These are phyloP conservation scores for Orchesellides sinensis DNA, from an alignment of 2,888 invertebrate species.

Conservation along the genomic window DNA sequence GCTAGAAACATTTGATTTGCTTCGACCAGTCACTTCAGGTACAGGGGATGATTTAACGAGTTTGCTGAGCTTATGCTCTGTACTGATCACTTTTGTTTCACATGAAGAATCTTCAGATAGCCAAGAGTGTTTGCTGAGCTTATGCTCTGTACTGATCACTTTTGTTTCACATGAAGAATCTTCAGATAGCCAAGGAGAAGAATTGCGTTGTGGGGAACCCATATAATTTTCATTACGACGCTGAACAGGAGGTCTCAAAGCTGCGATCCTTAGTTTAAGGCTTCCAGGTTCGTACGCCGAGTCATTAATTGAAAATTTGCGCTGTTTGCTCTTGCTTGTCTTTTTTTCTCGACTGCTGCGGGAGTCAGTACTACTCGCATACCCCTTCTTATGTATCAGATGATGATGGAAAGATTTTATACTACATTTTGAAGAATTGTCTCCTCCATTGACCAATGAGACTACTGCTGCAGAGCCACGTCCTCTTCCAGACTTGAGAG, in stretches of 20 bases:
- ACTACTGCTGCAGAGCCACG: background rate
- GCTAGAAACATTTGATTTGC: constrained; percentile 8
- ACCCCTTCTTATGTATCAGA: constrained; percentile 2
- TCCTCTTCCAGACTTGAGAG: constrained; percentile 14
- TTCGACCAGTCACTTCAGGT: constrained; percentile 51
- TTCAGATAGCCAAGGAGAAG: constrained; percentile 39
- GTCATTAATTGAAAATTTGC: constrained; percentile 61
- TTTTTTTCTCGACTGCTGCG: constrained; percentile 64
- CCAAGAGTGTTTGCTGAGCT: constrained; percentile 23
- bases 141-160: constrained; percentile 10
- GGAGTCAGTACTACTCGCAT: constrained; percentile 67
- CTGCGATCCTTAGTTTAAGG: constrained; percentile 79
- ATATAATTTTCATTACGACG: constrained; percentile 35
- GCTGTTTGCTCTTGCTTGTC: constrained; percentile 47
- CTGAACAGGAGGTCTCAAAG: constrained; percentile 77
- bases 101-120: too few species aligned
- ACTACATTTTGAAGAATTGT: constrained; percentile 37
- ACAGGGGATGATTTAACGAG: constrained; percentile 50
- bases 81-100: constrained; percentile 12
- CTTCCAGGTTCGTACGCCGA: constrained; percentile 76
- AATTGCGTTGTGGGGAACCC: constrained; percentile 5
- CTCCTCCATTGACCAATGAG: constrained; percentile 73
- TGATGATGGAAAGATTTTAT: constrained; percentile 27
- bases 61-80: constrained; percentile 33
- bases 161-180: constrained; percentile 34